These are phyloP conservation scores for Hapalemur alaotrensis DNA, from an alignment of 2,797 vertebrate species.

Conservation along the genomic window DNA sequence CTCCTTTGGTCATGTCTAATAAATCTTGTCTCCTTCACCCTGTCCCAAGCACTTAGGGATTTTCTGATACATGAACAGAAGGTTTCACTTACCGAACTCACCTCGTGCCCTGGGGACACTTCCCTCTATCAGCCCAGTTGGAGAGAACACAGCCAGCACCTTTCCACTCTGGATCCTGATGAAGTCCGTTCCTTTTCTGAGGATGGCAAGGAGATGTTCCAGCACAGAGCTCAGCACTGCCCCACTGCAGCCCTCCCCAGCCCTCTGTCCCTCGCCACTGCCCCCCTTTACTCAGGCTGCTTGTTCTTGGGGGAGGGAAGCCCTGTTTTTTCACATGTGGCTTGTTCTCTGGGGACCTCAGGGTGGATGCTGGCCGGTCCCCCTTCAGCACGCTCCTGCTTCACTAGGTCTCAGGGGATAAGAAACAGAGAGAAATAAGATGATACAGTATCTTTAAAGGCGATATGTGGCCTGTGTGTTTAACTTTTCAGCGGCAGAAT, in stretches of 20 bases:
- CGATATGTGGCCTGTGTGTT: background rate
- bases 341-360: background rate
- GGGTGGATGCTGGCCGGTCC: too few species aligned
- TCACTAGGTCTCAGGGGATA: background rate
- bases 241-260: too few species aligned
- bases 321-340: background rate
- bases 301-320: too few species aligned
- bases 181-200: background rate
- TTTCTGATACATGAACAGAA: background rate
- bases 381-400: background rate
- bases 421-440: background rate
- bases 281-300: background rate
- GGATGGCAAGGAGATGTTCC: background rate
- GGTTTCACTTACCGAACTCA: background rate
- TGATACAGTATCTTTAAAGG: background rate
- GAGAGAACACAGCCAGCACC: background rate
- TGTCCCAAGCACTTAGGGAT: background rate
- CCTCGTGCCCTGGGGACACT: background rate
- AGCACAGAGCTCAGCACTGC: background rate
- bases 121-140: background rate
- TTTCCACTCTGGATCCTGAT: background rate
- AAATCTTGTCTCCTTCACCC: background rate
- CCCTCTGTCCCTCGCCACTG: accelerated
- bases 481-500: background rate
- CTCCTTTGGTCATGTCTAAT: background rate